Evolutionary conservation across 2,113 vertebrate genomes (phyloP).

Genomic region (Bos taurus): DNA sequence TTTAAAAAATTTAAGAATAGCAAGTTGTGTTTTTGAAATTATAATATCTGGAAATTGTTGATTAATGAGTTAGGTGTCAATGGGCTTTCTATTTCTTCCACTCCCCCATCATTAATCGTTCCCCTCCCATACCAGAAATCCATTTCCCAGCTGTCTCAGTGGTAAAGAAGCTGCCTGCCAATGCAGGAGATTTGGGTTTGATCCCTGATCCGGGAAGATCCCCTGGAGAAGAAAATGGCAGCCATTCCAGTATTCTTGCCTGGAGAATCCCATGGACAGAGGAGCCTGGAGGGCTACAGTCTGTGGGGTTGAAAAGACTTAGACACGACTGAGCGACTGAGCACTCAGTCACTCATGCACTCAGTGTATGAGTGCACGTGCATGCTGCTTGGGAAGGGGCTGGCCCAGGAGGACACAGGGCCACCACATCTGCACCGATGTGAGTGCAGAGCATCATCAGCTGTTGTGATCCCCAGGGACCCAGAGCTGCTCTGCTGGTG

Average conservation of each 20-base stretch:
- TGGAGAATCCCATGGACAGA: background rate
- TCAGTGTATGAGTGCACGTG: background rate
- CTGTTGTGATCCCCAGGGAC: background rate
- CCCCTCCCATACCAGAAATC: too few relatives aligned
- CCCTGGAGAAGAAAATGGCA: background rate
- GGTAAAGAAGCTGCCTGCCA: background rate
- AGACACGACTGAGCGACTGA: background rate
- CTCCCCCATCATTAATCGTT: accelerated
- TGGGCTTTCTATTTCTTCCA: background rate
- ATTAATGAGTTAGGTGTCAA: background rate
- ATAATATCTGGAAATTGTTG: background rate
- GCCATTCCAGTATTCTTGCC: background rate
- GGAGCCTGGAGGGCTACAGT: background rate
- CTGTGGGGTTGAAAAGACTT: background rate
- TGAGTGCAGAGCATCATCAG: accelerated
- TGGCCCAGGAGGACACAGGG: background rate
- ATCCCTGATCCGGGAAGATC: background rate
- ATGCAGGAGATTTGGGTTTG: background rate
- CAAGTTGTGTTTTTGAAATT: background rate
- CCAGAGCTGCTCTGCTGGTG: accelerated
- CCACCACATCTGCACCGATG: background rate
- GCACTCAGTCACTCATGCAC: background rate
- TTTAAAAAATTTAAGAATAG: background rate
- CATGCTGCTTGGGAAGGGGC: accelerated
- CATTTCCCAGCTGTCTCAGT: background rate